These are phyloP conservation scores for Dryomyza anilis DNA, from an alignment of 2,888 invertebrate genomes.

Conservation along the genomic window DNA sequence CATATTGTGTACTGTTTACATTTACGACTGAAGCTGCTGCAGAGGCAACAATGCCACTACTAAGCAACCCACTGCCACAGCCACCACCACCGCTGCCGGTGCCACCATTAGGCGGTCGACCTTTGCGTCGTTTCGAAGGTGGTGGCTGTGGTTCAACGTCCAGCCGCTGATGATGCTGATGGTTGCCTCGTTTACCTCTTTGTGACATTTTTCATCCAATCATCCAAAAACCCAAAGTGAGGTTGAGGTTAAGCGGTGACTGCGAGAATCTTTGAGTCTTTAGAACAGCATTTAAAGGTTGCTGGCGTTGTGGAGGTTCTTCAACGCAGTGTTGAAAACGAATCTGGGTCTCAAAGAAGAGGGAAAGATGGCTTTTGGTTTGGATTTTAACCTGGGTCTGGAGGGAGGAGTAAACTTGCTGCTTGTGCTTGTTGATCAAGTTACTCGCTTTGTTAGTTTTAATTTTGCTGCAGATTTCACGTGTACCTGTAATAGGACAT, in stretches of 20 bases:
- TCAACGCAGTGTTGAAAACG: not conserved
- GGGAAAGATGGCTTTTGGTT: constrained; percentile 5
- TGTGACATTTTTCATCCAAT: constrained; percentile 72
- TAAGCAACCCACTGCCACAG: constrained; percentile 28
- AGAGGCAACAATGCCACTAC: constrained; percentile 20
- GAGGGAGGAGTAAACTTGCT: too few relatives aligned
- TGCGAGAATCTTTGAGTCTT: too few relatives aligned
- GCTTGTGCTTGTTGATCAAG: too few relatives aligned
- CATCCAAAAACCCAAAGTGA: too few relatives aligned
- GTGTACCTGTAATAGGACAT: constrained; percentile 4
- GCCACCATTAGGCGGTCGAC: constrained; percentile 66
- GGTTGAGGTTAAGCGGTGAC: too few relatives aligned
- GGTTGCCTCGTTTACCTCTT: constrained; percentile 78
- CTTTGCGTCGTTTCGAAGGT: constrained; percentile 77
- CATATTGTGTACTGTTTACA: constrained; percentile 35
- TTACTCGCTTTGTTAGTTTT: constrained; percentile 1
- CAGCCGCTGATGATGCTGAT: constrained; percentile 61
- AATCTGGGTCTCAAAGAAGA: constrained; percentile 10
- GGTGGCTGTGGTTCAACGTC: constrained; percentile 64
- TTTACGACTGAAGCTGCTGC: constrained; percentile 23
- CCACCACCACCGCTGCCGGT: constrained; percentile 38
- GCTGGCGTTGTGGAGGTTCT: constrained; percentile 10
- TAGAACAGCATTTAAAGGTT: constrained; percentile 26
- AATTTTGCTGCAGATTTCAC: not conserved
- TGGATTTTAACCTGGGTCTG: constrained; percentile 6